Conservation (phyloP, 2,888 invertebrate species). For the Platycheirus rosarum region DNA sequence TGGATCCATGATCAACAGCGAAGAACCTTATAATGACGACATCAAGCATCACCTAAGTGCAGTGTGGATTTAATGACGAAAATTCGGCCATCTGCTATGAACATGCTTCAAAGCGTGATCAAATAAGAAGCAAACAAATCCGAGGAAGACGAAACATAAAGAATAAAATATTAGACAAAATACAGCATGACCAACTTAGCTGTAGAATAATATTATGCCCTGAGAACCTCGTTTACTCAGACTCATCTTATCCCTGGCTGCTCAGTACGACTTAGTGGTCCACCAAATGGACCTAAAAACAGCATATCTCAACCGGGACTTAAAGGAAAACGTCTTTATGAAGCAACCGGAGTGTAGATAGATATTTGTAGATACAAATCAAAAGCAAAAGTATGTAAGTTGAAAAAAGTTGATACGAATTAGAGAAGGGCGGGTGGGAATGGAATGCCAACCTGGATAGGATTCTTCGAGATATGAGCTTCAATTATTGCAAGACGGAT, state of each 20-base stretch:
- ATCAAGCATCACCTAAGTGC: too few species aligned
- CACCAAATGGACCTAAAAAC: slow-evolving; percentile 29
- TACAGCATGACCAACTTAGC: too few species aligned
- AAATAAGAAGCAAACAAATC: too few species aligned
- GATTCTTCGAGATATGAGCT: slow-evolving; percentile 19
- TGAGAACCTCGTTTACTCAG: too few species aligned
- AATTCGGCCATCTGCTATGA: too few species aligned
- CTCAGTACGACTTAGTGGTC: slow-evolving; percentile 36
- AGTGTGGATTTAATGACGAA: too few species aligned
- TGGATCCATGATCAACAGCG: too few species aligned
- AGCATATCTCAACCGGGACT: slow-evolving; percentile 20
- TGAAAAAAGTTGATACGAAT: slow-evolving; percentile 36
- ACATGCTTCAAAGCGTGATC: too few species aligned
- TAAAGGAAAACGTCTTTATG: slow-evolving; percentile 19
- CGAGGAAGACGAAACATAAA: too few species aligned
- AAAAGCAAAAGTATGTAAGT: slow-evolving; percentile 48
- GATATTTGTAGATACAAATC: neutral
- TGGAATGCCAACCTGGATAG: slow-evolving; percentile 35
- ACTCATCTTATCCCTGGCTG: slow-evolving; percentile 19
- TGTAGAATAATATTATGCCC: too few species aligned
- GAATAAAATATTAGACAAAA: too few species aligned
- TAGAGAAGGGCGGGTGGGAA: slow-evolving; percentile 19
- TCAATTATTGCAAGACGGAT: slow-evolving; percentile 13
- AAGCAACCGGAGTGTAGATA: neutral
- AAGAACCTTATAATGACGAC: too few species aligned